A percentile compares a stretch with the other conserved stretches of the same genome.
These are phyloP conservation scores for Ahaetulla prasina DNA, from an alignment of 2,113 vertebrate species.

Conservation along the genomic window DNA sequence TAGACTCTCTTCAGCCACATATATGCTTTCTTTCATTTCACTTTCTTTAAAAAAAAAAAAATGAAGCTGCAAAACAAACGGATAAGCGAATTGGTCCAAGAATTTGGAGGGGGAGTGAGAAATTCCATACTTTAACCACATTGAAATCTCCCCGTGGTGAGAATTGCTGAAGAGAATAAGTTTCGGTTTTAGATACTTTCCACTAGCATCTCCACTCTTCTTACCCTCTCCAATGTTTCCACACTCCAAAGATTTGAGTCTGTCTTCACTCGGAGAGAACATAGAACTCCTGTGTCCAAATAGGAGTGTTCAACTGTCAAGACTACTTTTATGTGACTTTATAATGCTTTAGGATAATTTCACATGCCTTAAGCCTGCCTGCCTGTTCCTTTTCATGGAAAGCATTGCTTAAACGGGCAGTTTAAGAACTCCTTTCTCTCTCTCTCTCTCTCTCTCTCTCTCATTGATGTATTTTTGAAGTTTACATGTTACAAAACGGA, in stretches of 20 bases:
- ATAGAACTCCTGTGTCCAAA: background rate
- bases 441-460: conserved; percentile 17
- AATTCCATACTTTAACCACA: background rate
- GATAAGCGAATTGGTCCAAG: background rate
- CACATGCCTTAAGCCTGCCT: conserved; percentile 36
- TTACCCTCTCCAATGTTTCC: background rate
- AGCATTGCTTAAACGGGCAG: conserved; percentile 31
- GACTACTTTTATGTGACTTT: conserved; percentile 12
- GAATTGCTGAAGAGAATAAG: background rate
- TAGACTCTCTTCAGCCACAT: background rate
- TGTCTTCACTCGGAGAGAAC: background rate
- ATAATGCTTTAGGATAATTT: conserved; percentile 33
- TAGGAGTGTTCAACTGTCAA: background rate
- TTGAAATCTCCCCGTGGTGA: background rate
- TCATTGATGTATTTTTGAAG: conserved; percentile 44
- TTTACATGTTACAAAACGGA: conserved; percentile 51
- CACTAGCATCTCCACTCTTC: background rate
- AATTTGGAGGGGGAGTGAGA: background rate
- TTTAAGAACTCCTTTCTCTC: conserved; percentile 20
- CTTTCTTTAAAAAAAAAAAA: background rate
- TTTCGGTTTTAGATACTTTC: background rate
- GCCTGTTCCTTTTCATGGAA: conserved; percentile 32
- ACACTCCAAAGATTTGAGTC: background rate
- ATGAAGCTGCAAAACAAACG: background rate
- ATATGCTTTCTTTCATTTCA: background rate